Conservation (phyloP, 1,140 invertebrate genomes). For the Caerostris darwini region DNA sequence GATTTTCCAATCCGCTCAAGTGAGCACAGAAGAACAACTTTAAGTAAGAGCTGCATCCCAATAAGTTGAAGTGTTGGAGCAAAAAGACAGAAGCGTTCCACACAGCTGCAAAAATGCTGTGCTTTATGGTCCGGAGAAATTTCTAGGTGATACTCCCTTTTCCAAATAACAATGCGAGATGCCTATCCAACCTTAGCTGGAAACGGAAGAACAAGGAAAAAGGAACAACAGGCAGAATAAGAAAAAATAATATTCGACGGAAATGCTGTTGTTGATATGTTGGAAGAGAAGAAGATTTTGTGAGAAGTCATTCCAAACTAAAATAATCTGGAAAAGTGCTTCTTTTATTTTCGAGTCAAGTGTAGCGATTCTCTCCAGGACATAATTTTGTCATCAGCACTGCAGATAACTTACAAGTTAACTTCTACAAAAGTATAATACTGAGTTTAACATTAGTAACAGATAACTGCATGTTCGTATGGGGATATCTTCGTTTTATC, state of each 20-base stretch:
- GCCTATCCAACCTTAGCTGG: background rate
- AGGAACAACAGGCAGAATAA: background rate
- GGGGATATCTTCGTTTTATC: no score
- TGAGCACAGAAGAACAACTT: conserved; percentile 34
- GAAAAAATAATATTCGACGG: background rate
- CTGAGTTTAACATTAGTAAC: no score
- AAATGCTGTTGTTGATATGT: background rate
- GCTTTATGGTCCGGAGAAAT: conserved; percentile 58
- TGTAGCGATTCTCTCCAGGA: background rate
- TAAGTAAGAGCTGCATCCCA: conserved; percentile 30
- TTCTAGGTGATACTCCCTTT: background rate
- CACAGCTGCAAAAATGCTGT: conserved; percentile 19
- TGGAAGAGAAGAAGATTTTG: background rate
- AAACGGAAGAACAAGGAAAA: background rate
- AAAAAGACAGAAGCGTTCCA: background rate
- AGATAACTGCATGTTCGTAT: no score
- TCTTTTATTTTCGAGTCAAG: background rate
- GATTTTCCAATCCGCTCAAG: conserved; percentile 47
- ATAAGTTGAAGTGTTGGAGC: conserved; percentile 56
- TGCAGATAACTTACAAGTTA: no score
- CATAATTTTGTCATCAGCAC: no score
- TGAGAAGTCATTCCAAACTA: background rate
- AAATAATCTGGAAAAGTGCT: background rate
- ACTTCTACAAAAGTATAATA: no score
- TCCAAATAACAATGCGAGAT: conserved; percentile 42